These are phyloP conservation scores for Dynastes maya DNA, from an alignment of 2,888 invertebrate species.

Conservation along the genomic window DNA sequence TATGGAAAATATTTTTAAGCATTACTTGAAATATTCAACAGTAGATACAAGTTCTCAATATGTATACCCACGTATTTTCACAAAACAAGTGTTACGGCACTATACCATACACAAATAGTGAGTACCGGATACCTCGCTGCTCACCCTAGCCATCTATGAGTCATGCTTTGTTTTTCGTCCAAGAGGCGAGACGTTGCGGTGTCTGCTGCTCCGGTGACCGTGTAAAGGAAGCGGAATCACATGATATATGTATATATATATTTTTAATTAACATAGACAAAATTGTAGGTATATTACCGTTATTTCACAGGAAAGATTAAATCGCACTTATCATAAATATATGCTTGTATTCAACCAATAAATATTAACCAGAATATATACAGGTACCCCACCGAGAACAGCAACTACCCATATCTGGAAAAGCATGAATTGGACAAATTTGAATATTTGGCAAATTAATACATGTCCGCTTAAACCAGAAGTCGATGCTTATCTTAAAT, in stretches of 20 bases:
- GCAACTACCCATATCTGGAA: too few species aligned
- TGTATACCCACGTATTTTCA: background rate
- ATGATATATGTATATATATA: background rate
- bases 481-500: too few species aligned
- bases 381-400: too few species aligned
- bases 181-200: constrained; percentile 37
- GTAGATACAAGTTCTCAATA: background rate
- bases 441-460: too few species aligned
- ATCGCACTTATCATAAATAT: background rate
- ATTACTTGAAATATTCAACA: too few species aligned
- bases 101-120: constrained; percentile 1
- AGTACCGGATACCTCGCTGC: constrained; percentile 31
- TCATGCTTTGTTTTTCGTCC: constrained; percentile 37
- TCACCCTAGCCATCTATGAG: constrained; percentile 31
- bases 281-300: background rate
- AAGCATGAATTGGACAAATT: too few species aligned
- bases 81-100: constrained; percentile 27
- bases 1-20: too few species aligned
- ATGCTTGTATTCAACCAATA: too few species aligned
- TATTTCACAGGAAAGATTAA: background rate
- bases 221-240: constrained; percentile 37
- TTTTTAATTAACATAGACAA: background rate
- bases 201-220: constrained; percentile 23
- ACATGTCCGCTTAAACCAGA: too few species aligned
- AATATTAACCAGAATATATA: too few species aligned